These are phyloP conservation scores for Trachythela sp. DNA, from an alignment of 64 coral and sea anemone species.

Conservation along the genomic window DNA sequence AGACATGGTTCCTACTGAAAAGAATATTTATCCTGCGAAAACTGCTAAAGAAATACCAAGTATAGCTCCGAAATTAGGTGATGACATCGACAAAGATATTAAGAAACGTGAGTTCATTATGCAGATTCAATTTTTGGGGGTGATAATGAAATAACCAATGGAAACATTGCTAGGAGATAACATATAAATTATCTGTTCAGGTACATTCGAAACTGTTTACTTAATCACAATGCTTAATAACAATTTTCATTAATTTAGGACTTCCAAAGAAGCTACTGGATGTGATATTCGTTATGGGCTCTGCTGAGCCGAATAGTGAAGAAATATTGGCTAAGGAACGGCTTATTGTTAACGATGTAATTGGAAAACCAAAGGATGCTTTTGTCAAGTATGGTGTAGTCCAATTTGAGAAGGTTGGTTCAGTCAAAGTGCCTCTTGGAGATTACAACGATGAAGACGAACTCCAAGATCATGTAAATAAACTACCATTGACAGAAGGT, in stretches of 20 bases:
- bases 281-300: conserved; percentile 3
- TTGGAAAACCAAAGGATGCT: neutral
- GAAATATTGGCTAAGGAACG: neutral
- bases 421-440: neutral
- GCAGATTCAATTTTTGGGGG: no score
- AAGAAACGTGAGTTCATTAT: conserved; percentile 6
- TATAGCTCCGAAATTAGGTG: neutral
- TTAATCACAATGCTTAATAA: no score
- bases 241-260: neutral
- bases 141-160: no score
- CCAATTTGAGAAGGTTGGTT: neutral
- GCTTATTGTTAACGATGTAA: neutral
- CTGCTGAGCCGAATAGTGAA: neutral
- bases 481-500: neutral
- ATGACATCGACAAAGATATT: neutral
- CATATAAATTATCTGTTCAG: no score
- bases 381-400: neutral
- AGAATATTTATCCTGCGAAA: conserved; percentile 17
- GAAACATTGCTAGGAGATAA: no score
- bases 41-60: neutral
- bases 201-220: no score
- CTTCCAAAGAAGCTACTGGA: neutral
- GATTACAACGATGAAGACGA: neutral
- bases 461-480: neutral
- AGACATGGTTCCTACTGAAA: conserved; percentile 30